These are phyloP conservation scores for Isichthys henryi DNA, from an alignment of 2,113 vertebrate genomes.

Conservation along the genomic window DNA sequence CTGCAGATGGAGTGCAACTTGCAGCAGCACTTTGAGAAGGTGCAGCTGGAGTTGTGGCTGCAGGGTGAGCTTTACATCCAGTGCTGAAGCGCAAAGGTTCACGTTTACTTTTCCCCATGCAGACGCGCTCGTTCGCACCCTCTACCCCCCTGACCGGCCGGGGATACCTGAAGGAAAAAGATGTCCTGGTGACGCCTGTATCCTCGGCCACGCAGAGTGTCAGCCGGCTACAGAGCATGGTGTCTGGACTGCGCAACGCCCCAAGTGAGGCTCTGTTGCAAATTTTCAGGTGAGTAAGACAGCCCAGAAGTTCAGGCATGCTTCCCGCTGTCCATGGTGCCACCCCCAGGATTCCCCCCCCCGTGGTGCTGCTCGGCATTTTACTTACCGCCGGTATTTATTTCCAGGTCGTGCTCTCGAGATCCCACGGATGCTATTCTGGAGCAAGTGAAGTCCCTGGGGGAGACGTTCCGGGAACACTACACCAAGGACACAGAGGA, in stretches of 20 bases:
- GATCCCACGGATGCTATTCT: constrained; percentile 72
- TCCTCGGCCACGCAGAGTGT: constrained; percentile 93
- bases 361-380: neutral
- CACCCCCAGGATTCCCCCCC: neutral
- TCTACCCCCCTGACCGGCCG: constrained; percentile 92
- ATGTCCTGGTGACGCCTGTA: constrained; percentile 78
- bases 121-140: constrained; percentile 79
- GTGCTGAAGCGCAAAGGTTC: neutral
- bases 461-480: constrained; percentile 75
- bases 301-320: too few relatives aligned
- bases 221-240: constrained; percentile 81
- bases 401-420: constrained; percentile 73
- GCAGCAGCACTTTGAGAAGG: constrained; percentile 88
- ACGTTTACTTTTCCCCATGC: neutral
- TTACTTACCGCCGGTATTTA: neutral
- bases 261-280: constrained; percentile 74
- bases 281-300: constrained; percentile 75
- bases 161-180: constrained; percentile 86
- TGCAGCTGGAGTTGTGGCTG: constrained; percentile 34
- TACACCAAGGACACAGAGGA: constrained; percentile 81
- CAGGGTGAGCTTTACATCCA: neutral
- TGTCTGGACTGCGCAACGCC: constrained; percentile 72
- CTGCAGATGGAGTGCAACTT: constrained; percentile 70
- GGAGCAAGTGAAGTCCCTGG: constrained; percentile 70
- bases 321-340: neutral